These are phyloP conservation scores for Peromyscus polionotus DNA, from an alignment of 2,113 vertebrate species.

Conservation along the genomic window DNA sequence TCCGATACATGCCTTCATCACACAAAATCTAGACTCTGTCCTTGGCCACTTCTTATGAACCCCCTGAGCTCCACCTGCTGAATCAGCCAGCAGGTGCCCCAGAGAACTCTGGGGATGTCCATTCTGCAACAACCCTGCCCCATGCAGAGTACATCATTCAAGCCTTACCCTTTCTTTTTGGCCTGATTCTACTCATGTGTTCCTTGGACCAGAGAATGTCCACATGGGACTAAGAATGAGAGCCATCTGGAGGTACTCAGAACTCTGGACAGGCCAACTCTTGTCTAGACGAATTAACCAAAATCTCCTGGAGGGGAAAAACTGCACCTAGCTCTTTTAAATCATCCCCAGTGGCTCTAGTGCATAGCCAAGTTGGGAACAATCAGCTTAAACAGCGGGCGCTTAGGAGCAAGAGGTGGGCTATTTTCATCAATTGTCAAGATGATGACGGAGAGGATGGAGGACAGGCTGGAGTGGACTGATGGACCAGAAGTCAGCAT, in stretches of 20 bases:
- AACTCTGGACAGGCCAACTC: neutral
- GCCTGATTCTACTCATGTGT: neutral
- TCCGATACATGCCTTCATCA: neutral
- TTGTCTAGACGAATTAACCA: neutral
- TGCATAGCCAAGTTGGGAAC: neutral
- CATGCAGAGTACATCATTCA: accelerated
- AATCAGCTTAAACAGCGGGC: neutral
- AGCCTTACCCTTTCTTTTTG: too few species aligned
- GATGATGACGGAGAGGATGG: neutral
- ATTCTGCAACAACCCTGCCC: neutral
- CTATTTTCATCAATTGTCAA: neutral
- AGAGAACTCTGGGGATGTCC: too few species aligned
- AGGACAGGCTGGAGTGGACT: neutral
- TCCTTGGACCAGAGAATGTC: too few species aligned
- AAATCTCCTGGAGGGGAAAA: neutral
- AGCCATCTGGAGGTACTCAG: neutral
- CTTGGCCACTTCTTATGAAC: neutral
- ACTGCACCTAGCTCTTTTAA: neutral
- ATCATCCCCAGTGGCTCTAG: neutral
- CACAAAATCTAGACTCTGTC: neutral
- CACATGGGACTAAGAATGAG: neutral
- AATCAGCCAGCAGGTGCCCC: neutral
- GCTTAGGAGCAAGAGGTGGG: neutral
- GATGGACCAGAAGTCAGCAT: neutral
- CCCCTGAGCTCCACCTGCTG: neutral